Percentiles rank a stretch among this genome's conserved stretches.
phyloP scores from a whole-genome alignment of 2,797 vertebrate species.

The Nyctibius grandis region DNA sequence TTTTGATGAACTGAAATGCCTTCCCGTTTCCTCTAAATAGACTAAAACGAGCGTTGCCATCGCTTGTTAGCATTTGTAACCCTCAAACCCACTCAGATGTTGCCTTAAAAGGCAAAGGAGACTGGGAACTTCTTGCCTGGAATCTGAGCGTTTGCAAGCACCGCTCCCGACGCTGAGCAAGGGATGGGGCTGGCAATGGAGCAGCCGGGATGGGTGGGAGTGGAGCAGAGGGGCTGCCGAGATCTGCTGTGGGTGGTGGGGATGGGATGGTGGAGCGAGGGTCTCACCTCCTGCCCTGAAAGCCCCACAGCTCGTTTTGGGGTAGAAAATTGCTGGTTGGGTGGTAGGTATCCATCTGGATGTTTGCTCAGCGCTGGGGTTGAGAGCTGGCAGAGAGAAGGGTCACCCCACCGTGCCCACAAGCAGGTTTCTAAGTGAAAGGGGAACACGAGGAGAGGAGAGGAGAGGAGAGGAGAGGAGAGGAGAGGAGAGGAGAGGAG shows the following conservation, averaged over 20 bases:
- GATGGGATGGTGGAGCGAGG: not conserved
- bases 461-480: not conserved
- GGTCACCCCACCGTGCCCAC: not conserved
- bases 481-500: accelerated
- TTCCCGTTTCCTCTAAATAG: conserved; percentile 71
- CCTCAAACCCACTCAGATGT: conserved; percentile 52
- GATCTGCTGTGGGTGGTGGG: not conserved
- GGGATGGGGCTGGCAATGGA: not conserved
- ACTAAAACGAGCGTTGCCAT: conserved; percentile 61
- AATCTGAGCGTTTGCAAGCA: conserved; percentile 6
- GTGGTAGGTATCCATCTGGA: not conserved
- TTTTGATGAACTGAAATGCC: conserved; percentile 67
- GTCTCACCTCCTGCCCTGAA: not conserved
- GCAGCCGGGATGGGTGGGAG: not conserved
- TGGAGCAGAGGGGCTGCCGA: not conserved
- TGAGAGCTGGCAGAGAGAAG: not conserved
- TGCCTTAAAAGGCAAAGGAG: conserved; percentile 80
- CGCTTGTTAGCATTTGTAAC: conserved; percentile 38
- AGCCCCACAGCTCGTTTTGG: not conserved
- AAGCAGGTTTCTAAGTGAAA: not conserved
- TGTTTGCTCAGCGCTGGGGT: accelerated
- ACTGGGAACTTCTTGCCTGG: conserved; percentile 56
- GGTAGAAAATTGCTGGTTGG: not conserved
- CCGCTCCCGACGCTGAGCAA: not conserved
- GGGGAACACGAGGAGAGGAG: not conserved